A percentile compares a stretch with the other conserved stretches of the same genome.
Evolutionary conservation across 1,140 invertebrate species (phyloP).

Genomic region (Periplaneta americana): DNA sequence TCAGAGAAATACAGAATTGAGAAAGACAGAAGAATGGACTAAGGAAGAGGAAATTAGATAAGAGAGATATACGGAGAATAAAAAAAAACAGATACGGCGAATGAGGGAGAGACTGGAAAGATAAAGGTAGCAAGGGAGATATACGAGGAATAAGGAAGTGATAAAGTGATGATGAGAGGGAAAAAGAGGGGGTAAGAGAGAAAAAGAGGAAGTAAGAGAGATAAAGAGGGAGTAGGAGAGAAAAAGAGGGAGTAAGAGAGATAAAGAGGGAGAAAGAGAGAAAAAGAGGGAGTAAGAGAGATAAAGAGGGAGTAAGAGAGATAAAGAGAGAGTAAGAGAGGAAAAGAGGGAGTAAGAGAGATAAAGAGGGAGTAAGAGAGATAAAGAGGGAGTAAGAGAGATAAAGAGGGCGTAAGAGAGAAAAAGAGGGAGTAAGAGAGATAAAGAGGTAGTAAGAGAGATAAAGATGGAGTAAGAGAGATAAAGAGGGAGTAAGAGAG

Average conservation of each 20-base stretch:
- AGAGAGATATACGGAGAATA: neutral
- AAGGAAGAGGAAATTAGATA: neutral
- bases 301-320: no score
- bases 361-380: no score
- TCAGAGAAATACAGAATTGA: neutral
- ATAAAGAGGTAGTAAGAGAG: no score
- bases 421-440: no score
- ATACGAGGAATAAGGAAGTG: neutral
- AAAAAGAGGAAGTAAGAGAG: neutral
- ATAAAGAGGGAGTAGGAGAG: no score
- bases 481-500: no score
- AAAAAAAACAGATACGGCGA: neutral
- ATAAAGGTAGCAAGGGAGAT: neutral
- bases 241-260: no score
- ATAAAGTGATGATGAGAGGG: neutral
- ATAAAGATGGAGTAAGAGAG: no score
- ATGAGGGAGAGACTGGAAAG: neutral
- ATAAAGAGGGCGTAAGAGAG: no score
- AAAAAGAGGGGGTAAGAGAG: neutral
- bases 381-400: no score
- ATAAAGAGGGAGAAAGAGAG: neutral
- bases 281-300: neutral
- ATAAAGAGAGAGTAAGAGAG: neutral
- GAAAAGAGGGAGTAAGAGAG: neutral
- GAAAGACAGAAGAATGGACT: neutral